phyloP scores from a whole-genome alignment of 2,113 vertebrate genomes.

The Fulmarus glacialis region DNA sequence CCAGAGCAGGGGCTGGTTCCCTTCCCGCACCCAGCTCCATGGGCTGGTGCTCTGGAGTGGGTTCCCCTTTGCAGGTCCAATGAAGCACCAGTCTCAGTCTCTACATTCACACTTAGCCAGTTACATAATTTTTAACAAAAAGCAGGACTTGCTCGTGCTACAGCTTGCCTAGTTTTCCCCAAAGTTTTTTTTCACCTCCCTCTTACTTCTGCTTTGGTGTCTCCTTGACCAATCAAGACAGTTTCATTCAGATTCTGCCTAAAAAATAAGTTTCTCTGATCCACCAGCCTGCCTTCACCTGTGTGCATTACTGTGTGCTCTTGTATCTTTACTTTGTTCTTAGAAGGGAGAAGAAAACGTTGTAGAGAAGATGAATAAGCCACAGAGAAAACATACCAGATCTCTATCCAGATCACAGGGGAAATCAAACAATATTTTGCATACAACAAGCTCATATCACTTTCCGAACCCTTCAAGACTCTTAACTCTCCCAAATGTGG shows the following conservation, averaged over 20 bases:
- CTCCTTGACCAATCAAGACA: not conserved
- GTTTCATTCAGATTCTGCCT: not conserved
- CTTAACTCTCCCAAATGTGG: not conserved
- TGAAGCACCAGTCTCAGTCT: not conserved
- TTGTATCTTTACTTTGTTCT: not conserved
- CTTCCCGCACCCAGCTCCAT: not conserved
- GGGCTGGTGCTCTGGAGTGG: rapidly evolving
- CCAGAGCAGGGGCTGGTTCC: not conserved
- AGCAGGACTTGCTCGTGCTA: not conserved
- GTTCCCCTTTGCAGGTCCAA: not conserved
- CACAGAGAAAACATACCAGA: not conserved
- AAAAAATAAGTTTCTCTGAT: not conserved
- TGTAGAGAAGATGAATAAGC: not conserved
- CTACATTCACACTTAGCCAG: not conserved
- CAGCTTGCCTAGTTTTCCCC: not conserved
- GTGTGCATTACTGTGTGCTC: not conserved
- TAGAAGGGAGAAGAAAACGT: not conserved
- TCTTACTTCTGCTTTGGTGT: not conserved
- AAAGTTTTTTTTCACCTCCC: not conserved
- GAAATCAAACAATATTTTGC: not conserved
- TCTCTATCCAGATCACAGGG: not conserved
- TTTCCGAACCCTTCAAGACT: not conserved
- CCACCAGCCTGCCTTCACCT: not conserved
- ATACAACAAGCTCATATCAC: not conserved
- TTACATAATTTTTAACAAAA: not conserved